Conservation (phyloP, 1,140 invertebrate species). For the Euglossa dilemma region DNA sequence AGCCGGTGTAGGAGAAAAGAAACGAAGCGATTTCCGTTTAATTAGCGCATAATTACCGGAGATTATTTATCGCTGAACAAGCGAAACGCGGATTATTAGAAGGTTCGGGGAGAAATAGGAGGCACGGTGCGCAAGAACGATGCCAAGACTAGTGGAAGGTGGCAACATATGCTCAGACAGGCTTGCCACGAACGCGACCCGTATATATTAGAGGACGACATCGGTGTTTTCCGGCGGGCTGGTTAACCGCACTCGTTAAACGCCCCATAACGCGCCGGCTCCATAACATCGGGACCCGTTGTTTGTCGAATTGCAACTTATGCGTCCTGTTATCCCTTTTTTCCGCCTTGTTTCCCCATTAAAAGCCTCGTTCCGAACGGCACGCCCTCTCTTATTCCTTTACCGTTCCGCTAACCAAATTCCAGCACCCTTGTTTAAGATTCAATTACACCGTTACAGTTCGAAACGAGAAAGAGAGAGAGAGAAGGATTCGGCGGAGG, state of each 20-base stretch:
- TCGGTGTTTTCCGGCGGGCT: constrained; percentile 79
- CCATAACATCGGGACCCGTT: constrained; percentile 67
- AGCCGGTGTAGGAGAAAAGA: no score
- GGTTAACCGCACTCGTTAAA: constrained; percentile 83
- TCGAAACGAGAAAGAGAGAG: no score
- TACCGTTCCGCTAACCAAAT: fast-evolving
- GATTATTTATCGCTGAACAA: constrained; percentile 28
- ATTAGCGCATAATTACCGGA: constrained; percentile 34
- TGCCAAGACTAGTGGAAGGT: constrained; percentile 71
- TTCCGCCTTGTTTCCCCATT: background rate
- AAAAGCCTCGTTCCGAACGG: background rate
- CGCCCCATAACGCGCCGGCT: constrained; percentile 78
- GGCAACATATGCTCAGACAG: constrained; percentile 82
- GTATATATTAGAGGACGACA: constrained; percentile 81
- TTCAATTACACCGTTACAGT: no score
- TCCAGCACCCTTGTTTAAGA: no score
- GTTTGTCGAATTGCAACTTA: constrained; percentile 37
- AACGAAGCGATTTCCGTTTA: constrained; percentile 13
- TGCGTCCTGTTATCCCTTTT: background rate
- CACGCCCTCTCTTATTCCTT: background rate
- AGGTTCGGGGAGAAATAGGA: constrained; percentile 32
- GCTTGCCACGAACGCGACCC: constrained; percentile 65
- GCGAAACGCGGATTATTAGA: constrained; percentile 30
- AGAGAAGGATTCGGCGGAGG: no score
- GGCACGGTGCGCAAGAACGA: constrained; percentile 50